A percentile compares a stretch with the other conserved stretches of the same genome.
Conservation (phyloP, 2,113 vertebrate genomes). For the Mungos mungo region DNA sequence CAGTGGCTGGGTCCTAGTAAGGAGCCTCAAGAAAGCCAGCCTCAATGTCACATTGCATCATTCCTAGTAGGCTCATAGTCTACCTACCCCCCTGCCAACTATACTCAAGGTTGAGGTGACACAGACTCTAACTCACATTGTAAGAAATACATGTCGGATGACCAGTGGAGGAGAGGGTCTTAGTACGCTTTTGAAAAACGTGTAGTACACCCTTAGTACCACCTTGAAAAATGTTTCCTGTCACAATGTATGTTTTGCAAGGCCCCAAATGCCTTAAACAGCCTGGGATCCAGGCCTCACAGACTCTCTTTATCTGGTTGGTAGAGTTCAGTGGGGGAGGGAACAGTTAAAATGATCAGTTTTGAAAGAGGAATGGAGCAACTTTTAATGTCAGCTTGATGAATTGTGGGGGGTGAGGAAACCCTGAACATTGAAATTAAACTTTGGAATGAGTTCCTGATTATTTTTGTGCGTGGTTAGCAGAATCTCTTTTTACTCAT, state of each 20-base stretch:
- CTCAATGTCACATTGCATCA: not conserved
- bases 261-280: not conserved
- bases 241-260: not conserved
- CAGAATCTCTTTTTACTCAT: not conserved
- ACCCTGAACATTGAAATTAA: not conserved
- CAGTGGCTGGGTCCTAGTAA: not conserved
- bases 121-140: not conserved
- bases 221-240: not conserved
- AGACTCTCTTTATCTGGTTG: not conserved
- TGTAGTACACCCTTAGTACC: not conserved
- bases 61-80: not conserved
- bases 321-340: not conserved
- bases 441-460: conserved; percentile 27
- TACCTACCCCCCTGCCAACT: not conserved
- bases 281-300: not conserved
- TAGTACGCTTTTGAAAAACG: not conserved
- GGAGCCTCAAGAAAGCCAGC: not conserved
- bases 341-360: not conserved
- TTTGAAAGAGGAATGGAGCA: not conserved
- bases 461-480: not conserved
- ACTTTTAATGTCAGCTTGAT: not conserved
- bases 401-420: not conserved
- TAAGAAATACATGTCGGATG: not conserved
- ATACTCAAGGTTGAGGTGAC: not conserved
- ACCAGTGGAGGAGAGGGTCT: not conserved